Percentiles rank a stretch among this genome's conserved stretches.
Evolutionary conservation across 2,797 vertebrate genomes (phyloP).

Genomic region (Ptychobarbus kaznakovi): DNA sequence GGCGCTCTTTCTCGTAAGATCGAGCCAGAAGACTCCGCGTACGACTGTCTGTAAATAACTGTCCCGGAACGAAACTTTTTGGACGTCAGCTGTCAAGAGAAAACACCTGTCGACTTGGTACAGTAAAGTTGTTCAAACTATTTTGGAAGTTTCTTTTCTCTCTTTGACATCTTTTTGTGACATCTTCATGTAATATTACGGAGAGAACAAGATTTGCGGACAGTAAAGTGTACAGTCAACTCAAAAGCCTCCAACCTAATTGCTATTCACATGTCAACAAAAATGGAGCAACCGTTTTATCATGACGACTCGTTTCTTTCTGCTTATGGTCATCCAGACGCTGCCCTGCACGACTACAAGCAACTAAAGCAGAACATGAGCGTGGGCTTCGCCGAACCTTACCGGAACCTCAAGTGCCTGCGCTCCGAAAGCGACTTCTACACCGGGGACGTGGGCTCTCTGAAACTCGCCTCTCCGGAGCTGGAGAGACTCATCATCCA

Average conservation of each 20-base stretch:
- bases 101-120: conserved; percentile 77
- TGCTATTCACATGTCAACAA: conserved; percentile 83
- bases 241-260: conserved; percentile 53
- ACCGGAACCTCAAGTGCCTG: conserved; percentile 85
- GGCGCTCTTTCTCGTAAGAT: neutral
- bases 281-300: conserved; percentile 97
- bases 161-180: conserved; percentile 70
- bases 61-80: conserved; percentile 68
- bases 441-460: conserved; percentile 76
- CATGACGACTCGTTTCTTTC: conserved; percentile 93
- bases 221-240: conserved; percentile 44
- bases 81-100: conserved; percentile 77
- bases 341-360: conserved; percentile 88
- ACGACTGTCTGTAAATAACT: conserved; percentile 33
- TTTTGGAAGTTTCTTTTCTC: conserved; percentile 77
- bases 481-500: conserved; percentile 92
- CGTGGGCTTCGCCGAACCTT: conserved; percentile 87
- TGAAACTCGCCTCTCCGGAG: conserved; percentile 91
- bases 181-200: conserved; percentile 68
- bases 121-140: conserved; percentile 81
- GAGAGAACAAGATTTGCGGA: conserved; percentile 71
- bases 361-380: conserved; percentile 87
- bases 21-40: neutral
- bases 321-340: conserved; percentile 85
- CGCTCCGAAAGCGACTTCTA: conserved; percentile 80